These are phyloP conservation scores for Smithornis capensis DNA, from an alignment of 2,113 vertebrate species.

Conservation along the genomic window DNA sequence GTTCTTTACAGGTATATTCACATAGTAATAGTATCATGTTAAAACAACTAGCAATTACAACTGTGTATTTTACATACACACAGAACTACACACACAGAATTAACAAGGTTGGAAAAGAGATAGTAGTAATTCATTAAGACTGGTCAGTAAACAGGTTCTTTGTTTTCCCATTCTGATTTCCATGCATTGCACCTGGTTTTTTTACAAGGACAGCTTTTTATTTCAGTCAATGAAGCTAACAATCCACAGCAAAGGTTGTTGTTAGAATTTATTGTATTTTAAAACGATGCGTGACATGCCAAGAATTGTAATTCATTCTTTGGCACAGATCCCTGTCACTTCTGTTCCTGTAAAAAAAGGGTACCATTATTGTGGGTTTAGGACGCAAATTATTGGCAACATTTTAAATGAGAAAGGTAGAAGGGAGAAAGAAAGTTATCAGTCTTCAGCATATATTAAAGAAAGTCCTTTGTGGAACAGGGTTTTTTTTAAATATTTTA, in stretches of 20 bases:
- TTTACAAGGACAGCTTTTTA: not conserved
- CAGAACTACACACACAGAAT: no score
- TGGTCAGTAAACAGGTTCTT: not conserved
- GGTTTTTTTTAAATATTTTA: not conserved
- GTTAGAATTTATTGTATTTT: not conserved
- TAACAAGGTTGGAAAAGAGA: no score
- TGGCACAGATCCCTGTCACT: not conserved
- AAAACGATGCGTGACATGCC: not conserved
- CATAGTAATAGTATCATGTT: not conserved
- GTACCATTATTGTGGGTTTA: not conserved
- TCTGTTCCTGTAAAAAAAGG: not conserved
- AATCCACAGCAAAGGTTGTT: not conserved
- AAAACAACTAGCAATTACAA: not conserved
- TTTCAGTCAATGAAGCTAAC: not conserved
- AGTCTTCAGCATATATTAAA: not conserved
- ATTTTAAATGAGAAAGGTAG: not conserved
- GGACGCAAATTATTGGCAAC: not conserved
- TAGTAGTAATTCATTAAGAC: not conserved
- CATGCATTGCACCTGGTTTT: not conserved
- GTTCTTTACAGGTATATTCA: not conserved
- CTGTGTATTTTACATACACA: no score
- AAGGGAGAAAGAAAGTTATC: not conserved
- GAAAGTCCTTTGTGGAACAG: not conserved
- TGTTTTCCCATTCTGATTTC: not conserved
- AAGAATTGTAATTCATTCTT: not conserved